Conservation (phyloP, 2,888 invertebrate genomes). For the Chymomyza amoena region DNA sequence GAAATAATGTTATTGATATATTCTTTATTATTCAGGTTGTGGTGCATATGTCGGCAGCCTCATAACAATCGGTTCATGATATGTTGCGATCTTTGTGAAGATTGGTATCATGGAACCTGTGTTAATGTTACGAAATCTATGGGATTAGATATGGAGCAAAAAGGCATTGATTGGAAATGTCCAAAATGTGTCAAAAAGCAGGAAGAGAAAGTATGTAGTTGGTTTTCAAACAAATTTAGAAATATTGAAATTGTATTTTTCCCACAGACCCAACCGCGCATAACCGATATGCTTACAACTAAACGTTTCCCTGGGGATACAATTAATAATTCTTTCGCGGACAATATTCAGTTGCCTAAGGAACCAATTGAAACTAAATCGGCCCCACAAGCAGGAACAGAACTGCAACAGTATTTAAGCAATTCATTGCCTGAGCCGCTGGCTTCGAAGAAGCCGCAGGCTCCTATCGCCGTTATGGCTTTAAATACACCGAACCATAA, state of each 20-base stretch:
- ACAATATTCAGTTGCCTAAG: conserved; percentile 13
- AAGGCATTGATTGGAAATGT: conserved; percentile 93
- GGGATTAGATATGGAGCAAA: conserved; percentile 94
- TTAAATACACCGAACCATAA: neutral
- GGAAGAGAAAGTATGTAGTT: conserved; percentile 67
- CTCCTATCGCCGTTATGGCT: neutral
- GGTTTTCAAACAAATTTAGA: neutral
- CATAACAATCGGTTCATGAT: conserved; percentile 98
- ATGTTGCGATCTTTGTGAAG: conserved; percentile 96
- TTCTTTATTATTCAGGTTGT: conserved; percentile 81
- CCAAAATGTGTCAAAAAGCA: conserved; percentile 84
- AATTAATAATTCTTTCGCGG: neutral
- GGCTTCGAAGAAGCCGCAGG: neutral
- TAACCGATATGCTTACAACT: conserved; percentile 55
- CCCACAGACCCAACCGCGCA: conserved; percentile 51
- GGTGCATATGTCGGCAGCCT: conserved; percentile 97
- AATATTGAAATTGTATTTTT: neutral
- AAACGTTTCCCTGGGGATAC: neutral
- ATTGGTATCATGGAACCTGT: conserved; percentile 99
- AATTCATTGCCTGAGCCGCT: conserved; percentile 9
- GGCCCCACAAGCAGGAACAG: conserved; percentile 3
- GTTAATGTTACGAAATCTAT: conserved; percentile 94
- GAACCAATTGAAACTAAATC: conserved; percentile 34
- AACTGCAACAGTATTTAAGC: conserved; percentile 9
- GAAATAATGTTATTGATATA: neutral